Evolutionary conservation across 1,140 invertebrate genomes (phyloP), one percentile per base, ranked within the genome.

Genomic region (Ectropis grisescens): DNA sequence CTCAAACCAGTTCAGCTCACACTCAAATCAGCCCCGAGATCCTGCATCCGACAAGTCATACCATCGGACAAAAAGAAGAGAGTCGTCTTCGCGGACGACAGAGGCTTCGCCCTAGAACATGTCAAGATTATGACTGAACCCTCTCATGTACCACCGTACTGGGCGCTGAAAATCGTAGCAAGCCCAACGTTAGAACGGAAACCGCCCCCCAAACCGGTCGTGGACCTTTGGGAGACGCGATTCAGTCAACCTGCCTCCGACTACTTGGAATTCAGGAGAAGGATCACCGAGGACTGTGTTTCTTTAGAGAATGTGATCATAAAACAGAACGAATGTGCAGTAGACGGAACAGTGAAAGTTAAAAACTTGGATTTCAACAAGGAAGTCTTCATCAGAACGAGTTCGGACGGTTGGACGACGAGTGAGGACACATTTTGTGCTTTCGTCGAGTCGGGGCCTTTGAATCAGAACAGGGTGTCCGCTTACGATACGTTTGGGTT

Each of bases 401-500:
- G 92, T 6, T 87, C 85, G 36, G 91, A 97, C 52, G 84, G 86
- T 1, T 98, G 96, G 96, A 82, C 84, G 28, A 91, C 87, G 0
- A 87, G 89, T 45, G 86, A 90, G 52, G 95, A 98, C 60, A 85
- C 89, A 12, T 86, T 85, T 33, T 94, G 93, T 55, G 87, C 83
- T 3, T 97, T 89, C 56, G 87, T 93, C 0, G 85, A 85, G 30
- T 82, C 68, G 8, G 78, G 83, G 10, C 81, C 84, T 11, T 47
- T 80, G 10, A 69, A 65, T 3, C 74, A 79, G 10, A 83, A 82
- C 9, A 82, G 86, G 1, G 82, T 85, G 29, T 88, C 89, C 0
- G 68, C 91, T 1, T 96, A 94, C 76, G 96, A 98, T 66, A 98
- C 96, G 0, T 98, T 98, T 82, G 89, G 90, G 1, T 98, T 98